Evolutionary conservation across 2,797 vertebrate genomes (phyloP).

Genomic region (Potorous gilbertii): DNA sequence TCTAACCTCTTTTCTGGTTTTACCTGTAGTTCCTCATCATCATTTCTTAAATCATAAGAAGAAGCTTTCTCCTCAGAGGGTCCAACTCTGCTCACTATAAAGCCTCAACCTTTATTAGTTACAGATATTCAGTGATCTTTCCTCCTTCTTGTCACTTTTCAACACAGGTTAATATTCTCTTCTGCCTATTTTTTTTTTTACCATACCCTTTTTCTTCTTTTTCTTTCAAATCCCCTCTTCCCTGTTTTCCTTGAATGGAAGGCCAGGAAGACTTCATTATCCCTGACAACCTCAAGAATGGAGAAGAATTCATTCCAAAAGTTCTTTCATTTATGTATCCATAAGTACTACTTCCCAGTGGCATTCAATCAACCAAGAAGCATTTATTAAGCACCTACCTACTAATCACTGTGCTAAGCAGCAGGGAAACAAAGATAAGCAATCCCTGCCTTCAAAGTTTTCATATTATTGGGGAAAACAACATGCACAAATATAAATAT

Average conservation of each 20-base stretch:
- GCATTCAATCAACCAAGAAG: background rate
- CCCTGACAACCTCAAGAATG: background rate
- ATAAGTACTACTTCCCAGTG: background rate
- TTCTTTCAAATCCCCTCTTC: background rate
- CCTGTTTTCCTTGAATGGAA: background rate
- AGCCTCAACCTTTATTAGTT: background rate
- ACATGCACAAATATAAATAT: background rate
- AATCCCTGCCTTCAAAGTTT: background rate
- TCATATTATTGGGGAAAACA: background rate
- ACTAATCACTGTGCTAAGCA: background rate
- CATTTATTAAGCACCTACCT: background rate
- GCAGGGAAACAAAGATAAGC: background rate
- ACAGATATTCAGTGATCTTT: background rate
- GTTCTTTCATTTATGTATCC: background rate
- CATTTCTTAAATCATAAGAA: background rate
- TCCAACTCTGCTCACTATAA: background rate
- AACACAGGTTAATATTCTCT: background rate
- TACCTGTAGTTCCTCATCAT: background rate
- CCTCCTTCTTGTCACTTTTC: background rate
- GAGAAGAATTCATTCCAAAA: background rate
- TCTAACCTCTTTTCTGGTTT: background rate
- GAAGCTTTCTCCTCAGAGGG: background rate
- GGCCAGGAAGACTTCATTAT: background rate
- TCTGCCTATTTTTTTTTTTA: background rate
- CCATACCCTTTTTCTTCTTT: background rate